Percentiles rank a stretch among this genome's conserved stretches.
Conservation (phyloP, 2,888 invertebrate species). For the Seira ritae region DNA sequence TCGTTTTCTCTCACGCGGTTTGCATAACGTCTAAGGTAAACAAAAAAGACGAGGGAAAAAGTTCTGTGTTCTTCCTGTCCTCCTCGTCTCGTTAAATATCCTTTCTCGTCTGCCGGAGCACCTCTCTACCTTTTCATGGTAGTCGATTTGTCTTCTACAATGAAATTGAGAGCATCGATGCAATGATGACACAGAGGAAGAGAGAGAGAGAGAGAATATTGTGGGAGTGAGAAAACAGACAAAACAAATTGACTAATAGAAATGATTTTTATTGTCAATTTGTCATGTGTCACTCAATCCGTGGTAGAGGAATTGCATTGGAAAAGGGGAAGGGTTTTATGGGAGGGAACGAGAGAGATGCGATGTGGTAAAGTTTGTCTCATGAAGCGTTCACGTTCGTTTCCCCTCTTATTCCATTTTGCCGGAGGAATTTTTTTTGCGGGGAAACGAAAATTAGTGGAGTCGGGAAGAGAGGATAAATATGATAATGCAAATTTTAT, state of each 20-base stretch:
- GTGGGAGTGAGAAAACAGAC: neutral
- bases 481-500: neutral
- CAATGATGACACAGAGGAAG: neutral
- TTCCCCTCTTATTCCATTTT: too few relatives aligned
- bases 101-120: neutral
- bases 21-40: constrained; percentile 2
- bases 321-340: too few relatives aligned
- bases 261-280: constrained; percentile 62
- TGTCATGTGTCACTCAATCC: constrained; percentile 52
- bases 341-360: neutral
- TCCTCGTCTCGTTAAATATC: constrained; percentile 7
- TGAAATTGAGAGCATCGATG: neutral
- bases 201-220: neutral
- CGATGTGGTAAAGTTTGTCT: too few relatives aligned
- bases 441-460: too few relatives aligned
- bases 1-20: neutral
- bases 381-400: too few relatives aligned
- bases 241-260: constrained; percentile 40
- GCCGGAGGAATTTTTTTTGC: too few relatives aligned
- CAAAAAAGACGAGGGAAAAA: constrained; percentile 3
- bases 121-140: neutral
- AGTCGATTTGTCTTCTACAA: neutral
- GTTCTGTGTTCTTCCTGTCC: constrained; percentile 27
- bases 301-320: neutral
- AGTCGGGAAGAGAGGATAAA: too few relatives aligned